These are phyloP conservation scores for Tangara arthus DNA, from an alignment of 2,797 vertebrate species.

Conservation along the genomic window DNA sequence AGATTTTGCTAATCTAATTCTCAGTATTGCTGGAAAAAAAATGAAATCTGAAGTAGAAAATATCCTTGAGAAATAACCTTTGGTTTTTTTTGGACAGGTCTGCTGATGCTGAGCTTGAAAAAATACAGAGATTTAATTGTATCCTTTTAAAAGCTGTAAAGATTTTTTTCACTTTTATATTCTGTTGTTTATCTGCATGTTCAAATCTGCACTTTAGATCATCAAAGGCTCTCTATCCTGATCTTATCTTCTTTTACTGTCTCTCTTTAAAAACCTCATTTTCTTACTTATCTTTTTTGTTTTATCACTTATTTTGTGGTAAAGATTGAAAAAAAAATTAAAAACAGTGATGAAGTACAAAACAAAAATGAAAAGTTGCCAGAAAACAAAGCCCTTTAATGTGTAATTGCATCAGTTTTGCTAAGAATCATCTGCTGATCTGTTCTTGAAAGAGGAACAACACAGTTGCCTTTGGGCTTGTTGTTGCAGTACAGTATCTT, in stretches of 20 bases:
- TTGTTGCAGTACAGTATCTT: not conserved
- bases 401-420: not conserved
- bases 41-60: not conserved
- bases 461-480: not conserved
- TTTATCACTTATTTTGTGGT: not conserved
- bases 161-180: not conserved
- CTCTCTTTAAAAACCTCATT: not conserved
- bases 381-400: not conserved
- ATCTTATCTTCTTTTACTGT: not conserved
- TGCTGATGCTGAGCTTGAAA: constrained; percentile 75
- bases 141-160: constrained; percentile 68
- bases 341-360: rapidly evolving
- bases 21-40: not conserved
- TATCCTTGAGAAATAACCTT: not conserved
- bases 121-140: constrained; percentile 80
- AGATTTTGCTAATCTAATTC: not conserved
- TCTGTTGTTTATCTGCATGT: not conserved
- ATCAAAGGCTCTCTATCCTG: not conserved
- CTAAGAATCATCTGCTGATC: not conserved
- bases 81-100: constrained; percentile 58
- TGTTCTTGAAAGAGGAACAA: not conserved
- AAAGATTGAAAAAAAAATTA: not conserved
- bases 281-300: not conserved
- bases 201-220: not conserved
- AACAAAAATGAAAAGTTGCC: not conserved